Conservation (phyloP, 2,888 invertebrate genomes). For the Drosophila peninsularis region DNA sequence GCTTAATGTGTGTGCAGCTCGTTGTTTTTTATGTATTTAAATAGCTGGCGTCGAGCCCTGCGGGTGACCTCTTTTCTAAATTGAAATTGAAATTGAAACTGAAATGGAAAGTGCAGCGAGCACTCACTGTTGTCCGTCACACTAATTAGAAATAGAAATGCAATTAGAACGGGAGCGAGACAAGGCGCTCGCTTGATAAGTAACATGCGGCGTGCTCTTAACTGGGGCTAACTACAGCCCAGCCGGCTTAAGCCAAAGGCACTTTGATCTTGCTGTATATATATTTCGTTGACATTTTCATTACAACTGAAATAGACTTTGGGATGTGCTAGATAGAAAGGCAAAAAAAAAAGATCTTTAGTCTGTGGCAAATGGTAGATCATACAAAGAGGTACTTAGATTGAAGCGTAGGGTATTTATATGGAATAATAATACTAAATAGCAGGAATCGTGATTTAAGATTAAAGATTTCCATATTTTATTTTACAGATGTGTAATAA, state of each 20-base stretch:
- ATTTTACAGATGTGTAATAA: too few species aligned
- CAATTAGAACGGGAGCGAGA: constrained; percentile 40
- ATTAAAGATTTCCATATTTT: too few species aligned
- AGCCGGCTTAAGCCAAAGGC: constrained; percentile 32
- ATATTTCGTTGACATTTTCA: constrained; percentile 58
- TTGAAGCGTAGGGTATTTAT: neutral
- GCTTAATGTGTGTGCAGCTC: constrained; percentile 22
- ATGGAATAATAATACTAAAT: too few species aligned
- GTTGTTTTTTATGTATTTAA: constrained; percentile 29
- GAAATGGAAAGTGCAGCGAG: constrained; percentile 47
- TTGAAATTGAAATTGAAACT: constrained; percentile 45
- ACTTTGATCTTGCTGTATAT: constrained; percentile 28
- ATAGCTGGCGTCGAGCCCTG: constrained; percentile 34
- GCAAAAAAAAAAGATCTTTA: neutral
- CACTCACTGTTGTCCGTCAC: constrained; percentile 31
- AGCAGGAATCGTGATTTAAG: too few species aligned
- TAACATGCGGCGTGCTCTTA: neutral
- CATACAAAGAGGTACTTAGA: neutral
- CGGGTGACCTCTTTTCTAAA: constrained; percentile 64
- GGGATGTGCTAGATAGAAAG: neutral
- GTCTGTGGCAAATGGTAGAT: neutral
- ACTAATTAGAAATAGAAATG: constrained; percentile 49
- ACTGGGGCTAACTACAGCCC: constrained; percentile 23
- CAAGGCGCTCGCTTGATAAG: constrained; percentile 61
- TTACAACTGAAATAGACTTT: constrained; percentile 16